Evolutionary conservation across 2,888 invertebrate species (phyloP).

Genomic region (Catocala sponsa): DNA sequence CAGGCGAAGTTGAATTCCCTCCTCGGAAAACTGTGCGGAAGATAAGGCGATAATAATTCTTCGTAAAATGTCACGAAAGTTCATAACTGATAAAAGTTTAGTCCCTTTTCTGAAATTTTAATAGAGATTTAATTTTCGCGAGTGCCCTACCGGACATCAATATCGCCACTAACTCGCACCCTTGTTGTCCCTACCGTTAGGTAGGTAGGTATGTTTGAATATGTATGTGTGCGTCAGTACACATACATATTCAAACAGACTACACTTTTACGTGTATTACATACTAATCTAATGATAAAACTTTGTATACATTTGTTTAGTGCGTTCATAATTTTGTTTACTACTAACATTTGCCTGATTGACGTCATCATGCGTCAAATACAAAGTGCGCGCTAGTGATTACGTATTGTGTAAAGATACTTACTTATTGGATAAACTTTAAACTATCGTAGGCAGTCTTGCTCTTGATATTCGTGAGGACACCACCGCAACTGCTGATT

Average conservation of each 20-base stretch:
- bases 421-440: no score
- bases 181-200: constrained; percentile 24
- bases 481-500: no score
- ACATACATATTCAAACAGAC: constrained; percentile 5
- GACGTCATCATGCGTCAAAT: no score
- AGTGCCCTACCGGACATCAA: constrained; percentile 67
- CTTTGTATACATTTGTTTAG: not conserved
- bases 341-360: not conserved
- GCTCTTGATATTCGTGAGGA: no score
- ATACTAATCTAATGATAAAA: constrained; percentile 1
- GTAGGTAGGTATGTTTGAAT: no score
- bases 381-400: no score
- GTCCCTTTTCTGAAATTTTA: constrained; percentile 85
- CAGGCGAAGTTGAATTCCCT: constrained; percentile 71
- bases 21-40: constrained; percentile 69
- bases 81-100: constrained; percentile 86
- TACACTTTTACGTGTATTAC: constrained; percentile 4
- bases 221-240: no score
- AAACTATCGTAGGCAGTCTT: no score
- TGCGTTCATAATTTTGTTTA: not conserved
- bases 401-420: no score
- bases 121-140: constrained; percentile 84
- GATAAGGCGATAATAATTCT: constrained; percentile 87
- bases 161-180: constrained; percentile 51
- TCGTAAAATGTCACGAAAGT: constrained; percentile 85